Base-by-base conservation (phyloP, 2,797 vertebrate species). In the Carapus acus region DNA sequence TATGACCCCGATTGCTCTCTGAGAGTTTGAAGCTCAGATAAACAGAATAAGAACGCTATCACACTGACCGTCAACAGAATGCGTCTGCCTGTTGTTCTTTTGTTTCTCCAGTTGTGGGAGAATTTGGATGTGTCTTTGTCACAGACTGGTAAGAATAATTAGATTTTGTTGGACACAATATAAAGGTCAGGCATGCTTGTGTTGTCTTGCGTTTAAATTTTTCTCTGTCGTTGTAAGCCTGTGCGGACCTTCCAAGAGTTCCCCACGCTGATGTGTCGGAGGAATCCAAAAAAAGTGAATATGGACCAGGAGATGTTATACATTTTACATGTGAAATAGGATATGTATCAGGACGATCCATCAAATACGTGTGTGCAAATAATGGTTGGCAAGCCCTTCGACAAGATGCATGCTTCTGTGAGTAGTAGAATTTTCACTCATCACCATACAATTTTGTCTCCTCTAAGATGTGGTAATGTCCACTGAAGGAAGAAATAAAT, bases 291-390 rank as follows among this genome's bases (percentile, higher is more conserved):
- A 79, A 48, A 49, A 9, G 2, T 1, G 43, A 22, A 11, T 85
- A 86, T 49, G 19, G 7, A n/a, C 0, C 4, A 13, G 77, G 61
- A 49, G 6, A 81, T 15, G 8, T 50, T 11, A 31, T 85, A 14
- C 21, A 24, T 8, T 83, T 76, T 27, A 34, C 0, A 2, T 87
- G 85, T 45, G 40, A 62, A 3, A 17, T 2, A 3, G 82, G 83
- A 34, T 83, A 81, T 19, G 15, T 42, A 46, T 75, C 80, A 16
- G 53, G 39, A 9, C 65, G 18, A 23, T 18, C 65, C 60, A 79
- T 74, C 33, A 68, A 1, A 37, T 84, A 71, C 16, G 0, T 9
- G 0, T 85, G 82, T 31, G 3, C 27, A 2, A 6, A 1, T 0
- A 2, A 6, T 0, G 29, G 43, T 16, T 83, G 82, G 85, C 0